These are phyloP conservation scores for Sylvia atricapilla DNA, from an alignment of 2,113 vertebrate species.

Conservation along the genomic window DNA sequence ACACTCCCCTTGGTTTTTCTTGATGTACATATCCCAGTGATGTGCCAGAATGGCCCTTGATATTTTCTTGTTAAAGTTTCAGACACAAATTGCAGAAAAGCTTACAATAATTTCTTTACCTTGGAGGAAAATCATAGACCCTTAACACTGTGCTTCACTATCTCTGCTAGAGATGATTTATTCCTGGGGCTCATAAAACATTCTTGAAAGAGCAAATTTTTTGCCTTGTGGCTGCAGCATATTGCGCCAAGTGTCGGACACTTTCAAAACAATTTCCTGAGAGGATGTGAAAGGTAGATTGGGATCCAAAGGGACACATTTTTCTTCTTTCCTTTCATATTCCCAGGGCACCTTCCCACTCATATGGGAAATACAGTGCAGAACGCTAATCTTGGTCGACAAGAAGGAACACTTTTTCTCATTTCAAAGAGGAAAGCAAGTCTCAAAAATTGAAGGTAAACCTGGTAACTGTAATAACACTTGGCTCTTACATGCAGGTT, in stretches of 20 bases:
- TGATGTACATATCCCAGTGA: not conserved
- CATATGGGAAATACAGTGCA: slow-evolving; percentile 25
- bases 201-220: slow-evolving; percentile 46
- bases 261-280: slow-evolving; percentile 60
- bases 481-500: slow-evolving; percentile 53
- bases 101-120: slow-evolving; percentile 41
- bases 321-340: slow-evolving; percentile 54
- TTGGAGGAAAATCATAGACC: slow-evolving; percentile 30
- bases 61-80: slow-evolving; percentile 50
- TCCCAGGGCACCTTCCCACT: slow-evolving; percentile 1
- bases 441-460: slow-evolving; percentile 28
- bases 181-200: slow-evolving; percentile 49
- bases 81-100: slow-evolving; percentile 13
- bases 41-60: accelerated
- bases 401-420: slow-evolving; percentile 12
- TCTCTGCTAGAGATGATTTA: slow-evolving; percentile 29
- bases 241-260: not conserved
- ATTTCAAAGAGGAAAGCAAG: not conserved
- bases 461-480: not conserved
- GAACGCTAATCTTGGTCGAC: not conserved
- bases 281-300: slow-evolving; percentile 43
- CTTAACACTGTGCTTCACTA: slow-evolving; percentile 31
- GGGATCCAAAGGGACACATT: slow-evolving; percentile 47
- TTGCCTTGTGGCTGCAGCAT: slow-evolving; percentile 40
- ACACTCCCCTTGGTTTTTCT: not conserved